Conservation (phyloP, 1,140 invertebrate genomes). For the Micrasema minimum region DNA sequence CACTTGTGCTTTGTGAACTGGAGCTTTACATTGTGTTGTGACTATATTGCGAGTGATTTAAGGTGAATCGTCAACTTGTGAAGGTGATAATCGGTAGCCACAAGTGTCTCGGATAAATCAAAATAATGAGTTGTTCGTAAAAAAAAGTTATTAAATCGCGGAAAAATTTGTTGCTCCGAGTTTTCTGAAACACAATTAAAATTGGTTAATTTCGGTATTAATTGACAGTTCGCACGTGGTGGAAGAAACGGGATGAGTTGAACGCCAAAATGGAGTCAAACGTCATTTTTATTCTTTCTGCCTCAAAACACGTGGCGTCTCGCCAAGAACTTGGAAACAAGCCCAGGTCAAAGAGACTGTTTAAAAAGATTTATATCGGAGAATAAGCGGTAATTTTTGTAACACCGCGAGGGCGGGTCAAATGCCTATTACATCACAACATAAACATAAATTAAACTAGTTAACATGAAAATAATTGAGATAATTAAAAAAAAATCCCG, state of each 20-base stretch:
- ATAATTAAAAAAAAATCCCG: not conserved
- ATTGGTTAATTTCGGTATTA: not conserved
- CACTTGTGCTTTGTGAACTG: constrained; percentile 4
- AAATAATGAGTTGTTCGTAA: not conserved
- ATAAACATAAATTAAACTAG: not conserved
- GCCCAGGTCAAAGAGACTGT: not conserved
- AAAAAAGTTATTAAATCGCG: not conserved
- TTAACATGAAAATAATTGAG: not conserved
- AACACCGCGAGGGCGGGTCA: not conserved
- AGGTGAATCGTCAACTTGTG: not conserved
- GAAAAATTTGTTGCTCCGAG: constrained; percentile 1
- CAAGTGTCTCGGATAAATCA: not conserved
- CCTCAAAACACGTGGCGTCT: constrained; percentile 2
- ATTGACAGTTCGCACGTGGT: not conserved
- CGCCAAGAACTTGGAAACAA: not conserved
- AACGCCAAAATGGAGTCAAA: not conserved
- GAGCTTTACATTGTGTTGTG: constrained; percentile 28
- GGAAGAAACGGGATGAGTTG: not conserved
- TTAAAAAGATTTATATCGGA: not conserved
- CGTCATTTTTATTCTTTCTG: not conserved
- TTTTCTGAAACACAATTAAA: not conserved
- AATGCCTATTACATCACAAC: not conserved
- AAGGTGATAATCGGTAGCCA: not conserved
- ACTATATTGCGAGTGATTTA: not conserved
- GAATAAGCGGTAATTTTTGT: not conserved